Conservation (phyloP, 2,113 vertebrate species). For the Gracilinanus agilis region DNA sequence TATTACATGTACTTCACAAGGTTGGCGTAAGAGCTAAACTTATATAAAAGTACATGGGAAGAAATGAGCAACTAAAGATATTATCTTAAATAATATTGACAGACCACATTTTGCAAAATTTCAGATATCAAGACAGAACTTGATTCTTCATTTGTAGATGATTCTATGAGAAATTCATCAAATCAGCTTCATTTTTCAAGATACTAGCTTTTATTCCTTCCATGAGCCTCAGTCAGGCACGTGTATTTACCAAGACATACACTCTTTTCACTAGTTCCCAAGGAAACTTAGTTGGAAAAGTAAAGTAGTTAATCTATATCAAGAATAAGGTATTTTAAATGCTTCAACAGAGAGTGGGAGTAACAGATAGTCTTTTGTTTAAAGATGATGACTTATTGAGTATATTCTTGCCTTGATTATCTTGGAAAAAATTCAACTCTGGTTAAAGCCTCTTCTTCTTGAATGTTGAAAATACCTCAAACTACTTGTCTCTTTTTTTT, state of each 20-base stretch:
- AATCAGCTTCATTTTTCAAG: constrained; percentile 62
- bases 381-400: constrained; percentile 1
- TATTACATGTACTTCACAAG: neutral
- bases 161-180: constrained; percentile 62
- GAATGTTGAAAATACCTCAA: constrained; percentile 10
- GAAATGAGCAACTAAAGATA: neutral
- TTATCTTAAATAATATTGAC: constrained; percentile 36
- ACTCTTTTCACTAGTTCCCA: constrained; percentile 68
- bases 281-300: constrained; percentile 76
- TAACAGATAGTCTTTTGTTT: neutral
- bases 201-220: constrained; percentile 69
- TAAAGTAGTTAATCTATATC: constrained; percentile 60
- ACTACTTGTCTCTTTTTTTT: constrained; percentile 38
- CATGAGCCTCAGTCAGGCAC: neutral
- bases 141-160: constrained; percentile 60
- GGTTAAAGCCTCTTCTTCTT: constrained; percentile 27
- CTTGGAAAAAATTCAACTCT: neutral
- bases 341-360: neutral
- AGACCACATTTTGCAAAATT: constrained; percentile 31
- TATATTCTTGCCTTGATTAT: constrained; percentile 6
- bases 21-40: neutral
- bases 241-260: rapidly evolving
- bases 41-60: neutral
- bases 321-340: constrained; percentile 57
- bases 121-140: constrained; percentile 10